Conservation (phyloP, 2,888 invertebrate genomes). For the Nesidiocoris tenuis region DNA sequence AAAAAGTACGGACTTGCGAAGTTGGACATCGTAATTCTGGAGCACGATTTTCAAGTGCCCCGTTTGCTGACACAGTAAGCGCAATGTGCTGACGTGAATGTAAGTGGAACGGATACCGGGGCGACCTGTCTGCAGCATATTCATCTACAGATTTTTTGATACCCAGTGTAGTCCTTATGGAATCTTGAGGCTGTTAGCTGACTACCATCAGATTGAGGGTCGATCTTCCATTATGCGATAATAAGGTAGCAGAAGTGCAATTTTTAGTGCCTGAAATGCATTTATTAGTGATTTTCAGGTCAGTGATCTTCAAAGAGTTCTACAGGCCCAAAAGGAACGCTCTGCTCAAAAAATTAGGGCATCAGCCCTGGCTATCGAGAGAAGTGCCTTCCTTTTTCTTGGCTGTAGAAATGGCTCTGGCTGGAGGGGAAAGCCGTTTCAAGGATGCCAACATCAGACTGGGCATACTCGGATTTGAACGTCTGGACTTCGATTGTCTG, state of each 20-base stretch:
- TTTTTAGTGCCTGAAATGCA: too few relatives aligned
- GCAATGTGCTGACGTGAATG: too few relatives aligned
- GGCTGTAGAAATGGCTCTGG: constrained; percentile 29
- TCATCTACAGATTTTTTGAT: too few relatives aligned
- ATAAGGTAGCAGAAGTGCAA: too few relatives aligned
- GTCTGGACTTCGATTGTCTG: constrained; percentile 34
- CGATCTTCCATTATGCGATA: too few relatives aligned
- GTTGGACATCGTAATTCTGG: constrained; percentile 26
- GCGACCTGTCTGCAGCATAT: too few relatives aligned
- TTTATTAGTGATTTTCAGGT: too few relatives aligned
- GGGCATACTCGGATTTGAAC: constrained; percentile 35
- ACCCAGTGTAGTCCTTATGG: too few relatives aligned
- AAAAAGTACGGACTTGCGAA: constrained; percentile 30
- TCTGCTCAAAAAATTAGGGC: constrained; percentile 14
- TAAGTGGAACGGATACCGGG: too few relatives aligned
- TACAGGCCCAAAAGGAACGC: constrained; percentile 3
- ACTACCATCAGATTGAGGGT: too few relatives aligned
- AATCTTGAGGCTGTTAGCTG: too few relatives aligned
- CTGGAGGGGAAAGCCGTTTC: constrained; percentile 24
- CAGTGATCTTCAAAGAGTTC: constrained; percentile 17
- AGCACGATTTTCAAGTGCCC: constrained; percentile 20
- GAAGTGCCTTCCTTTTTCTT: constrained; percentile 12
- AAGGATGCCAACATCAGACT: constrained; percentile 34
- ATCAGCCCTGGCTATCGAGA: constrained; percentile 13
- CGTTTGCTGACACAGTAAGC: background rate